Conservation (phyloP, 1,140 invertebrate genomes). For the Bombus ignitus region DNA sequence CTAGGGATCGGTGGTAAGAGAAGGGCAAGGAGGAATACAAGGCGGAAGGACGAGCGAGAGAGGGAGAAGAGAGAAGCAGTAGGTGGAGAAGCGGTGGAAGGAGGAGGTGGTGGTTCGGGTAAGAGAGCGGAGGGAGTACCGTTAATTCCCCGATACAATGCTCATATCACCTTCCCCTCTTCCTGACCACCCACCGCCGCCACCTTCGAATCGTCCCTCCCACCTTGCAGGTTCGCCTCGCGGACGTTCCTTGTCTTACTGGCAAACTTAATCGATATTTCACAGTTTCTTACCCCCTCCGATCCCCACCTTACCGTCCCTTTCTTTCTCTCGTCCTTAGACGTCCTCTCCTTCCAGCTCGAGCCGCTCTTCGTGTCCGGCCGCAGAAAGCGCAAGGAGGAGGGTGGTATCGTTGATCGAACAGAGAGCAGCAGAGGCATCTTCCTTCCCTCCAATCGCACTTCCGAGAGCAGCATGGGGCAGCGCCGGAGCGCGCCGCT, state of each 20-base stretch:
- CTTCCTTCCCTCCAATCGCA: constrained; percentile 79
- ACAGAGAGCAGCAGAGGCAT: constrained; percentile 69
- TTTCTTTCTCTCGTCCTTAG: constrained; percentile 18
- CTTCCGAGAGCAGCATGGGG: constrained; percentile 70
- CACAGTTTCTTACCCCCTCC: constrained; percentile 83
- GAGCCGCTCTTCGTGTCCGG: constrained; percentile 77
- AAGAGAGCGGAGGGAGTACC: constrained; percentile 71
- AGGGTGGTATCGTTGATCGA: constrained; percentile 12
- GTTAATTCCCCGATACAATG: constrained; percentile 84
- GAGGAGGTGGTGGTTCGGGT: constrained; percentile 50
- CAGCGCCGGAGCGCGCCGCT: constrained; percentile 52
- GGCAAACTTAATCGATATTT: constrained; percentile 84
- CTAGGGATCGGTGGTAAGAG: constrained; percentile 58
- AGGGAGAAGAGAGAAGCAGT: constrained; percentile 24
- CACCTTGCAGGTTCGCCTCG: constrained; percentile 71
- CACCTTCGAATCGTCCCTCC: constrained; percentile 55
- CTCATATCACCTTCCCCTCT: constrained; percentile 82
- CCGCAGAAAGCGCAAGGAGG: constrained; percentile 73
- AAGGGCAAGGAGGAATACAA: constrained; percentile 49
- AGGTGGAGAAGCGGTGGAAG: constrained; percentile 35
- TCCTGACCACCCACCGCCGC: constrained; percentile 72
- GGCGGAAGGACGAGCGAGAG: constrained; percentile 6
- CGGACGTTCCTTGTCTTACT: constrained; percentile 83
- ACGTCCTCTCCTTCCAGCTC: constrained; percentile 75
- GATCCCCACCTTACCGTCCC: constrained; percentile 28